These are phyloP conservation scores for Cheilosia impressa DNA, from an alignment of 2,888 invertebrate genomes.

Conservation along the genomic window DNA sequence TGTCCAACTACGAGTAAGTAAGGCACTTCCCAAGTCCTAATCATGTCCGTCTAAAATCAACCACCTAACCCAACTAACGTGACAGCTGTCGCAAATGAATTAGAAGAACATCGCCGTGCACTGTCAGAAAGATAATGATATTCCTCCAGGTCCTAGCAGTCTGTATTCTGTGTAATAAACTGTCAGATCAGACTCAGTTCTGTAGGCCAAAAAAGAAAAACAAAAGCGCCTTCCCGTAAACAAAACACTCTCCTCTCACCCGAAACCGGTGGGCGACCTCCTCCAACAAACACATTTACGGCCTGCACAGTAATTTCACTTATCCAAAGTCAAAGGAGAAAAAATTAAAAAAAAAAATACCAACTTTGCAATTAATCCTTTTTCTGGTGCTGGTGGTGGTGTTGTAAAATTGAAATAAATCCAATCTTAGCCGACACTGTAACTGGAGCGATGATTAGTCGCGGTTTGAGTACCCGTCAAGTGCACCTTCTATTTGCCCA, in stretches of 20 bases:
- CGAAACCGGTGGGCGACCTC: not conserved
- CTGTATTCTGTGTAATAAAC: too few relatives aligned
- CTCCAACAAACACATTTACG: not conserved
- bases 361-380: constrained; percentile 70
- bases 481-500: constrained; percentile 40
- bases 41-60: too few relatives aligned
- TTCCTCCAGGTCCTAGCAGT: not conserved
- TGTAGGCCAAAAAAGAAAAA: too few relatives aligned
- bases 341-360: constrained; percentile 50
- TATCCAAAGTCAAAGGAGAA: constrained; percentile 10
- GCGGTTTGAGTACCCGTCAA: constrained; percentile 46
- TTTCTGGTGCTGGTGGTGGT: constrained; percentile 11
- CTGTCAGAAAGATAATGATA: constrained; percentile 4
- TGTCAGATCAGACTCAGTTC: too few relatives aligned
- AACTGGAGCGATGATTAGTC: constrained; percentile 10
- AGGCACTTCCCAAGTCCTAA: too few relatives aligned
- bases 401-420: constrained; percentile 17
- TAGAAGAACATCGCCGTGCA: constrained; percentile 14
- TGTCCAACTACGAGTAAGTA: not conserved
- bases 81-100: constrained; percentile 56
- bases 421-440: constrained; percentile 14
- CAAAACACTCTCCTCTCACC: constrained; percentile 12
- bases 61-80: constrained; percentile 4
- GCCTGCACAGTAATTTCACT: constrained; percentile 42
- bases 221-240: not conserved